These are phyloP conservation scores for Campylomormyrus tamandua DNA, from an alignment of 2,113 vertebrate genomes.

Conservation along the genomic window DNA sequence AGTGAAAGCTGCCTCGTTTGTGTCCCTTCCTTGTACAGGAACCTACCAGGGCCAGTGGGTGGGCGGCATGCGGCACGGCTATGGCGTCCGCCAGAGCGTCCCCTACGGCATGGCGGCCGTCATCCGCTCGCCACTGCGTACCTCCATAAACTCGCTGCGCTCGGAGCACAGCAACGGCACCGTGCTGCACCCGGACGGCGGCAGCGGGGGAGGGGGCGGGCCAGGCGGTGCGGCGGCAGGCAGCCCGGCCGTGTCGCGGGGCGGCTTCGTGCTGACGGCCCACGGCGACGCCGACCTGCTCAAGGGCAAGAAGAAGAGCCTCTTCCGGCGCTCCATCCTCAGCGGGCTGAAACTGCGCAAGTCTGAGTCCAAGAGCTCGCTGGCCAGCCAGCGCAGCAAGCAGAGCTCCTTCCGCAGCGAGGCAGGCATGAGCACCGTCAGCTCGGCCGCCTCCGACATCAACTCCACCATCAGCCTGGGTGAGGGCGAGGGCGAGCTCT, in stretches of 20 bases:
- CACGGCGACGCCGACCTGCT: slow-evolving; percentile 85
- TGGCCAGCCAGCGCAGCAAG: slow-evolving; percentile 97
- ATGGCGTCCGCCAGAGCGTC: slow-evolving; percentile 92
- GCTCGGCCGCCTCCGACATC: slow-evolving; percentile 89
- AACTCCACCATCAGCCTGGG: slow-evolving; percentile 96
- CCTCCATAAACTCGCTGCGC: slow-evolving; percentile 97
- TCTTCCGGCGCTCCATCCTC: slow-evolving; percentile 89
- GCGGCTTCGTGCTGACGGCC: slow-evolving; percentile 89
- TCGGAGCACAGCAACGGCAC: slow-evolving; percentile 96
- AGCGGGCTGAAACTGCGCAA: slow-evolving; percentile 91
- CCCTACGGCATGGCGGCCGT: slow-evolving; percentile 97
- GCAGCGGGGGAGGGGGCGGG: slow-evolving; percentile 27
- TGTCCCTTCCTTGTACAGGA: slow-evolving; percentile 49
- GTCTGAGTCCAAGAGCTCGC: slow-evolving; percentile 91
- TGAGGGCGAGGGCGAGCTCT: slow-evolving; percentile 75
- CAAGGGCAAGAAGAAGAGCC: slow-evolving; percentile 84
- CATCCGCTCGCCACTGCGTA: slow-evolving; percentile 92
- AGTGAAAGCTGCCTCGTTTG: background rate
- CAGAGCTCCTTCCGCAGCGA: slow-evolving; percentile 98
- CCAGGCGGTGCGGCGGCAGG: slow-evolving; percentile 65
- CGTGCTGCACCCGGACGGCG: slow-evolving; percentile 67
- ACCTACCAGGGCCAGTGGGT: slow-evolving; percentile 98
- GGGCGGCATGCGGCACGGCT: slow-evolving; percentile 94
- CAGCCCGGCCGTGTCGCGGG: slow-evolving; percentile 81
- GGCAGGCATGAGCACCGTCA: slow-evolving; percentile 91